These are phyloP conservation scores for Perizoma flavofasciatum DNA, from an alignment of 2,888 invertebrate genomes.

Conservation along the genomic window DNA sequence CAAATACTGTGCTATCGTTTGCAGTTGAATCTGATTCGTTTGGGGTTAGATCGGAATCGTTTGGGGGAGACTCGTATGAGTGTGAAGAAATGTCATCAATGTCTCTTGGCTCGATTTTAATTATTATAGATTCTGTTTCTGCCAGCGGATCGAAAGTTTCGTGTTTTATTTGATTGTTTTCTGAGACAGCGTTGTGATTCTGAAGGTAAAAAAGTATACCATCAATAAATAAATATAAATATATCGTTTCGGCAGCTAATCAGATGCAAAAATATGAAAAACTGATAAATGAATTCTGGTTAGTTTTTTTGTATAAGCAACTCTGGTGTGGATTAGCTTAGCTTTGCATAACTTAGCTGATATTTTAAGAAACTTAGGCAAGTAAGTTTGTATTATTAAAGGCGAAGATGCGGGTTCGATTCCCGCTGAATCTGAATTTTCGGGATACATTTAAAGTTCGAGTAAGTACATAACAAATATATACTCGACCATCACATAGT, in stretches of 20 bases:
- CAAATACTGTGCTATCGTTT: not conserved
- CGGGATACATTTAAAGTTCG: too few species aligned
- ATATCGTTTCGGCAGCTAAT: not conserved
- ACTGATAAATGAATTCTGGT: too few species aligned
- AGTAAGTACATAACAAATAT: too few species aligned
- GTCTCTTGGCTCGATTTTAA: conserved; percentile 15
- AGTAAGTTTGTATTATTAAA: too few species aligned
- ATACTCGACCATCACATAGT: too few species aligned
- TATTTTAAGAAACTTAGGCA: too few species aligned
- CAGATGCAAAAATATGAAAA: too few species aligned
- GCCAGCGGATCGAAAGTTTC: not conserved
- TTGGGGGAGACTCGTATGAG: conserved; percentile 3
- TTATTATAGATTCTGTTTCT: conserved; percentile 9
- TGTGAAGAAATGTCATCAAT: conserved; percentile 9
- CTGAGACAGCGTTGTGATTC: conserved; percentile 4
- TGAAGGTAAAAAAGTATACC: conserved; percentile 7
- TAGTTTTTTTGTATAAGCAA: too few species aligned
- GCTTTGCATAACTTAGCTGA: too few species aligned
- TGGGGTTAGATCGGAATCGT: conserved; percentile 6
- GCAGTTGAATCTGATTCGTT: not conserved
- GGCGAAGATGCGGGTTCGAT: too few species aligned
- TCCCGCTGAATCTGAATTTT: too few species aligned
- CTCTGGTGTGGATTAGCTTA: too few species aligned
- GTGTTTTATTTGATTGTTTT: not conserved
- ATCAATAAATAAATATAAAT: not conserved